A percentile compares a stretch with the other conserved stretches of the same genome.
Conservation (phyloP, 2,113 vertebrate species). For the Carassius auratus region DNA sequence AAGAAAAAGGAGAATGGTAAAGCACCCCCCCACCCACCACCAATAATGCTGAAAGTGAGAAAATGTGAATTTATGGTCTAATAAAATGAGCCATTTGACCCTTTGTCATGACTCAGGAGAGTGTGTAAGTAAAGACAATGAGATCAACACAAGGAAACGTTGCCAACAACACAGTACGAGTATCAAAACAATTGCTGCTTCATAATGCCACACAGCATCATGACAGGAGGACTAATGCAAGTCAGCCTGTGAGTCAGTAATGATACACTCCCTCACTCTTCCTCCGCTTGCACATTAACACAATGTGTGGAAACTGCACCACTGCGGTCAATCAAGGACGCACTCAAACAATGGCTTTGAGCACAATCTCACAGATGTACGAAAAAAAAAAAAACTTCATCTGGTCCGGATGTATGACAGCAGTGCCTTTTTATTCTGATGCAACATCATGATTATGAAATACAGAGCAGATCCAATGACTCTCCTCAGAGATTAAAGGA, state of each 20-base stretch:
- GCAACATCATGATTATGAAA: not conserved
- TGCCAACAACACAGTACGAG: not conserved
- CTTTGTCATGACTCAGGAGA: not conserved
- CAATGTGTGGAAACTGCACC: constrained; percentile 43
- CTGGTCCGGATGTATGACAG: constrained; percentile 13
- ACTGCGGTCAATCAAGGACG: constrained; percentile 21
- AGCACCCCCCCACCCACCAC: not conserved
- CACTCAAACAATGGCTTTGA: constrained; percentile 14
- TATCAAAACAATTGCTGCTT: constrained; percentile 27
- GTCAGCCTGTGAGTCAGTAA: constrained; percentile 4
- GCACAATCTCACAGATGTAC: constrained; percentile 1
- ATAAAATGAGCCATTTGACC: not conserved
- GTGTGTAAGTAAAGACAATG: not conserved
- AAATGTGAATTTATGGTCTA: not conserved
- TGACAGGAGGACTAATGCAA: constrained; percentile 40
- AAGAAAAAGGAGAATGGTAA: not conserved
- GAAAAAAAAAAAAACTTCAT: not conserved
- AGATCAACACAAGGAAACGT: not conserved
- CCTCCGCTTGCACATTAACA: not conserved
- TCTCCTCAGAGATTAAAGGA: not conserved
- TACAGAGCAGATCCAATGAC: not conserved
- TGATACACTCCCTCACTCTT: constrained; percentile 23
- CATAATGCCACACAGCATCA: not conserved
- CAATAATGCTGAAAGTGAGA: not conserved
- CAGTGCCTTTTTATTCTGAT: not conserved